Evolutionary conservation across 2,888 invertebrate genomes (phyloP).

Genomic region (Bombylius discolor): DNA sequence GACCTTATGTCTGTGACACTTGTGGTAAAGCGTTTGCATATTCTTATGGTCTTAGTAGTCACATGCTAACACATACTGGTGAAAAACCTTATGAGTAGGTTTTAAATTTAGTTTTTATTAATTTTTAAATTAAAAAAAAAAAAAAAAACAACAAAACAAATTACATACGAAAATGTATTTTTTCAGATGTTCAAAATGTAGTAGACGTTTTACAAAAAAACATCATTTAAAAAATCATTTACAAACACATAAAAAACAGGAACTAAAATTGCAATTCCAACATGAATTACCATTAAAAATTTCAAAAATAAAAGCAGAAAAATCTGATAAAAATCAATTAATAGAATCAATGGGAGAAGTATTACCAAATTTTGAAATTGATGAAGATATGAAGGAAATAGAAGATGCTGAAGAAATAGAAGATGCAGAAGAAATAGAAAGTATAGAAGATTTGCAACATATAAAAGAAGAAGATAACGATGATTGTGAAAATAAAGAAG

Average conservation of each 20-base stretch:
- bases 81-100: constrained; percentile 32
- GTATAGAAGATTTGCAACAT: too few relatives aligned
- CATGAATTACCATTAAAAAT: too few relatives aligned
- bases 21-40: constrained; percentile 33
- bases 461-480: too few relatives aligned
- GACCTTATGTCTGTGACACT: constrained; percentile 31
- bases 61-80: constrained; percentile 33
- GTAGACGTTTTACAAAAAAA: constrained; percentile 11
- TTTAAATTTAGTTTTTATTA: neutral
- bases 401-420: too few relatives aligned
- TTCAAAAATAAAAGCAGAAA: too few relatives aligned
- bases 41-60: constrained; percentile 31
- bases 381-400: too few relatives aligned
- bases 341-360: too few relatives aligned
- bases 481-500: too few relatives aligned
- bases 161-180: neutral
- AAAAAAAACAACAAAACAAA: too few relatives aligned
- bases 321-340: too few relatives aligned
- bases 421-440: too few relatives aligned
- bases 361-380: too few relatives aligned
- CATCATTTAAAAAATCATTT: constrained; percentile 11
- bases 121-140: neutral
- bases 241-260: constrained; percentile 10
- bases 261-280: neutral
- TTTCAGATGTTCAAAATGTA: constrained; percentile 11